Evolutionary conservation across 2,888 invertebrate genomes (phyloP), one percentile per base, ranked within the genome.

Genomic region (Drosophila maculinotata): DNA sequence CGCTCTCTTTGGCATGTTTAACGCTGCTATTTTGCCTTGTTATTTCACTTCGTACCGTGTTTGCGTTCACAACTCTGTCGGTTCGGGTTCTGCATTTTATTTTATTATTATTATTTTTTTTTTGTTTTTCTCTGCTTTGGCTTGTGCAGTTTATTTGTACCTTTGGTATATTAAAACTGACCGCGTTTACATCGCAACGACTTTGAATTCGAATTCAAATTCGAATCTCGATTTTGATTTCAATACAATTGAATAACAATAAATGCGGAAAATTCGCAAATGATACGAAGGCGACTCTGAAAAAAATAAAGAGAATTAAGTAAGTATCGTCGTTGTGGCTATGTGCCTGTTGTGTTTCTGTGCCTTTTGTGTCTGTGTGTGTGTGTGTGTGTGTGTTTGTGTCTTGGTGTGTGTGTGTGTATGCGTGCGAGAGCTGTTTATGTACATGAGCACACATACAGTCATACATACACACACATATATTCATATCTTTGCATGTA

Each of bases 51-150:
- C 69, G 81, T 85, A 76, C 81, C 84, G 81, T 79, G 81, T 84
- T 84, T 81, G 85, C 81, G 81, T 81, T 81, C 79, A 81, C 81
- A 81, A 84, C 79, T 82, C 83, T 77, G 74, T 77, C 79, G 79
- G 81, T 84, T 79, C 81, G 81, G 83, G 81, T 84, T 81, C 81
- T 84, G 85, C 81, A 81, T 81, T 81, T 81, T 81, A 81, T 81
- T 81, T 81, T 81, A 81, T 81, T 84, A 81, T 80, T 79, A 82
- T 81, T 79, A 76, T 83, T 80, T 81, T 84, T 79, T 81, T 84
- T 84, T 70, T 76, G 70, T 79, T 81, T 84, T 76, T 81, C 74
- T 77, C 74, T 76, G 72, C 73, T 78, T 77, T 72, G 74, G 64
- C 60, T 73, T 69, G 75, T 72, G 79, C 82, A 80, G 81, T 75